Conservation (phyloP, 2,113 vertebrate species). For the Poecilia latipinna region DNA sequence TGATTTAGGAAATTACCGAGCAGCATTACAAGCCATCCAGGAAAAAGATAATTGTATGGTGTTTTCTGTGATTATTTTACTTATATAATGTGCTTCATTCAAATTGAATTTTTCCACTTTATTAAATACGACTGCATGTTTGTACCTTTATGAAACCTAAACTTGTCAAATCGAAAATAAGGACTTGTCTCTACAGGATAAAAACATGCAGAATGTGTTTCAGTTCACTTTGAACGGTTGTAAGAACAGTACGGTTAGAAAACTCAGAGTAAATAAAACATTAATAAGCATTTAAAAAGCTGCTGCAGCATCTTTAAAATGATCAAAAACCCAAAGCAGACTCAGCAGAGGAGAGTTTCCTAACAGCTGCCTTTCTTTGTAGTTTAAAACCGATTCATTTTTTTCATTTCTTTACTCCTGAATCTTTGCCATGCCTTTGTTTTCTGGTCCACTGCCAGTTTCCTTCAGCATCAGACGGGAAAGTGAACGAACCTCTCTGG, state of each 20-base stretch:
- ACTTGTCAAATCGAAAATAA: too few species aligned
- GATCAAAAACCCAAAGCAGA: neutral
- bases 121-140: too few species aligned
- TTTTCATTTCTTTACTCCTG: neutral
- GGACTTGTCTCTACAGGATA: too few species aligned
- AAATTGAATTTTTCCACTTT: too few species aligned
- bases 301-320: conserved; percentile 8
- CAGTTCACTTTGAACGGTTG: neutral
- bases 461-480: conserved; percentile 23
- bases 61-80: too few species aligned
- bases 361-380: conserved; percentile 14
- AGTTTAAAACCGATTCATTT: conserved; percentile 19
- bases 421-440: conserved; percentile 7
- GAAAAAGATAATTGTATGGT: too few species aligned
- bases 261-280: neutral
- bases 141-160: too few species aligned
- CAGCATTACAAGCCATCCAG: too few species aligned
- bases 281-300: conserved; percentile 2
- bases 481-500: conserved; percentile 85
- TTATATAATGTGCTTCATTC: too few species aligned
- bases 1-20: too few species aligned
- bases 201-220: neutral
- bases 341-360: neutral
- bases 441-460: conserved; percentile 17
- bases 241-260: neutral